Evolutionary conservation across 2,113 vertebrate genomes (phyloP), one percentile per base, ranked within the genome.

Genomic region (Phalacrocorax pelagicus): DNA sequence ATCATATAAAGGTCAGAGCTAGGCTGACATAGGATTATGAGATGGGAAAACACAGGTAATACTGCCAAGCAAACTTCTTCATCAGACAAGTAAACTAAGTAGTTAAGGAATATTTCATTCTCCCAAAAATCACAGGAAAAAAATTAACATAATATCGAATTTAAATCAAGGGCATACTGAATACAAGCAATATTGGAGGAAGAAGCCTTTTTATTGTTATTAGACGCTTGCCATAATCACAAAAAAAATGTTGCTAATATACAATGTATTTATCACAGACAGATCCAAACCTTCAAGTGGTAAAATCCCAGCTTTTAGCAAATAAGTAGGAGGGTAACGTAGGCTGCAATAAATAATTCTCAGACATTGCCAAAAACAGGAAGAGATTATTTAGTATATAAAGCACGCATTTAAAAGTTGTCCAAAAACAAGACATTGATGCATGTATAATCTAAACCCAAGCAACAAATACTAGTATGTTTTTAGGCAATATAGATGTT

Each of bases 1-100:
- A 84, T 54, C 77, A 94, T 12, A 71, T 21, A 96, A 91, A 96
- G 94, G 95, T 96, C 94, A 95, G 81, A 96, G 71, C 42, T 62
- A 75, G 61, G 81, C 14, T 92, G 91, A 94, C 65, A 57, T 59
- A 75, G 81, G 69, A 57, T 84, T 72, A 67, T 3, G 52, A 93
- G 69, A 93, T 49, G 63, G 32, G 44, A 96, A 94, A 96, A 91
- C 49, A 81, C 11, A 32, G 69, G 70, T 52, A 92, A 57, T 61
- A 52, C 79, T 83, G n/a, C 78, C 0, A 0, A 93, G 82, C 40
- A 75, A 75, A 81, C 73, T 88, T 58, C 47, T 94, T 79, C 70
- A 87, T 36, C 77, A 94, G 57, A 24, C 44, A 54, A 61, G 61
- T 40, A 87, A 91, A 88, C 49, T 21, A 63, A 78, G 63, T 34